phyloP scores from a whole-genome alignment of 2,888 invertebrate genomes.

The Pandemis corylana region DNA sequence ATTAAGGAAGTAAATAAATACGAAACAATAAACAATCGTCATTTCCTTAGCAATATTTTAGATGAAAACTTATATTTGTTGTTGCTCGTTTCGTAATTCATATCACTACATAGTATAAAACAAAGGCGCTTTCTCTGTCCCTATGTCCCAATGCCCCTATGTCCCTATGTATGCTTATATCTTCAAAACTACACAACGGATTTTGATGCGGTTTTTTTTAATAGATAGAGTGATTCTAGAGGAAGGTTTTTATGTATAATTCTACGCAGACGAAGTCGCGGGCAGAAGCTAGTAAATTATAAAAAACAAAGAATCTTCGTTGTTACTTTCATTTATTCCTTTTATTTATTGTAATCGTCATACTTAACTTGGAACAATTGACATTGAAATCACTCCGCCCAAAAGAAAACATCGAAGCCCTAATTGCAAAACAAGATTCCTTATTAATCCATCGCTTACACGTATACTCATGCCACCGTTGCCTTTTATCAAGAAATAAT shows the following conservation, averaged over 20 bases:
- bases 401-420: constrained; percentile 26
- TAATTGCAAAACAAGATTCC: constrained; percentile 36
- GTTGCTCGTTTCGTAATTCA: background rate
- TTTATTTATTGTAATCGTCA: constrained; percentile 9
- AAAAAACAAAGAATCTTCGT: background rate
- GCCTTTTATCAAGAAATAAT: background rate
- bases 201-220: too few species aligned
- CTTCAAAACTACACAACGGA: too few species aligned
- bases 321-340: background rate
- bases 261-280: too few species aligned
- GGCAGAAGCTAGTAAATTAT: background rate
- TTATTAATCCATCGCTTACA: constrained; percentile 21
- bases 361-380: background rate
- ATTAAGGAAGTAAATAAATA: constrained; percentile 38
- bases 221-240: too few species aligned
- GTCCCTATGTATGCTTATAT: too few species aligned
- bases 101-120: too few species aligned
- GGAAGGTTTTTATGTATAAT: too few species aligned
- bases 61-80: constrained; percentile 2
- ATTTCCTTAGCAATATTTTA: constrained; percentile 14
- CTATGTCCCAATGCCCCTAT: too few species aligned
- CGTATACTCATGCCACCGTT: constrained; percentile 18
- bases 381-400: background rate
- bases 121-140: too few species aligned
- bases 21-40: constrained; percentile 33